These are phyloP conservation scores for Heteropelma amictum DNA, from an alignment of 2,888 invertebrate genomes.

Conservation along the genomic window DNA sequence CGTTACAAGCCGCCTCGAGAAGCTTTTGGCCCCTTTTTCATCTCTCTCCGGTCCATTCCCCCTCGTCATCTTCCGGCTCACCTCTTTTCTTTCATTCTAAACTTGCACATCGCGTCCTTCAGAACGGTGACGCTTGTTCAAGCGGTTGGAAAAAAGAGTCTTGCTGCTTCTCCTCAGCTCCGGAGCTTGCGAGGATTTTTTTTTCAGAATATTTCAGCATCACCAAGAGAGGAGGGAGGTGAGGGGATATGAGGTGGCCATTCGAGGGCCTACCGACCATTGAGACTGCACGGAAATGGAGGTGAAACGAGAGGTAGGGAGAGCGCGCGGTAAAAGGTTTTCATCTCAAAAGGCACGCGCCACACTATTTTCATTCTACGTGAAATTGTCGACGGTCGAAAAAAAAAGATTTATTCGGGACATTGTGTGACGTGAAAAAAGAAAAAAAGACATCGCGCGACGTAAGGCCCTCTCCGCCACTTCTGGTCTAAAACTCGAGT, in stretches of 20 bases:
- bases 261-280: conserved; percentile 11
- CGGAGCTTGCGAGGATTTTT: not conserved
- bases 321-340: conserved; percentile 73
- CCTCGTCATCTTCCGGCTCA: not conserved
- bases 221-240: conserved; percentile 55
- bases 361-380: not conserved
- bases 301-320: conserved; percentile 40
- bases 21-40: conserved; percentile 10
- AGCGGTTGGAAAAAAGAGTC: not conserved
- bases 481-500: not conserved
- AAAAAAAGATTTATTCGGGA: not conserved
- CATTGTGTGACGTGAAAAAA: not conserved
- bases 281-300: conserved; percentile 28
- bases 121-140: not conserved
- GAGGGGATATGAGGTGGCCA: not conserved
- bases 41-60: not conserved
- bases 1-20: conserved; percentile 58
- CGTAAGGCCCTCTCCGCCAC: not conserved
- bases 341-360: conserved; percentile 67
- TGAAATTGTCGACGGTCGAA: not conserved
- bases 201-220: conserved; percentile 68
- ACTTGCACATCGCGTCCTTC: not conserved
- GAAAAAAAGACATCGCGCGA: no score
- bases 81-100: not conserved
- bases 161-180: not conserved